Evolutionary conservation across 2,888 invertebrate genomes (phyloP).

Genomic region (Pandemis cinnamomeana): DNA sequence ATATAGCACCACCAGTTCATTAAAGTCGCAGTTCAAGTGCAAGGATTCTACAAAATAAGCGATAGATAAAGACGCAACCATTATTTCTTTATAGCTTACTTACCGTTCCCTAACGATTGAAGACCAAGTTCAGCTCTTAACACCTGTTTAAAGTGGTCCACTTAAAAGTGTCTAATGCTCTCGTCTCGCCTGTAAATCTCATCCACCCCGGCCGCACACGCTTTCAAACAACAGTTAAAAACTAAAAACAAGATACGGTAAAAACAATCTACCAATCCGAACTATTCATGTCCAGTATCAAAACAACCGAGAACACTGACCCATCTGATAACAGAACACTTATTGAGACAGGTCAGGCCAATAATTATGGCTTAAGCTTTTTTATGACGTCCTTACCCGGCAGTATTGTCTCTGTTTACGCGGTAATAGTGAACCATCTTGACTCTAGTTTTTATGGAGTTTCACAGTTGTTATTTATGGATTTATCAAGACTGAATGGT

Average conservation of each 20-base stretch:
- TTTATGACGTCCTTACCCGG: slow-evolving; percentile 28
- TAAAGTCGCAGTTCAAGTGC: not conserved
- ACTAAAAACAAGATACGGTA: slow-evolving; percentile 27
- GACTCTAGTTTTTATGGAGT: not conserved
- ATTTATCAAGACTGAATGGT: not conserved
- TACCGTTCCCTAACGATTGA: slow-evolving; percentile 4
- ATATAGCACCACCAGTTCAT: no score
- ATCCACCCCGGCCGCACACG: slow-evolving; percentile 25
- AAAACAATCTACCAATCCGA: slow-evolving; percentile 15
- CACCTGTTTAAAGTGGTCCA: slow-evolving; percentile 28
- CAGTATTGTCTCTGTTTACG: slow-evolving; percentile 23
- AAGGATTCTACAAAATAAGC: not conserved
- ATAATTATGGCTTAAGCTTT: slow-evolving; percentile 35
- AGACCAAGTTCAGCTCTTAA: slow-evolving; percentile 19
- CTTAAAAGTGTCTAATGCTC: slow-evolving; percentile 35
- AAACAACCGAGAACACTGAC: slow-evolving; percentile 18
- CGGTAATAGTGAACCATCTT: slow-evolving; percentile 16
- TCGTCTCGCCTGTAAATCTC: slow-evolving; percentile 28
- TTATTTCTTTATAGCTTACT: slow-evolving; percentile 9
- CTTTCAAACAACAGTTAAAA: slow-evolving; percentile 29
- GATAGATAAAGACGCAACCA: not conserved
- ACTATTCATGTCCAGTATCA: slow-evolving; percentile 14
- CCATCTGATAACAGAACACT: slow-evolving; percentile 26
- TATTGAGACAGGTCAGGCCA: slow-evolving; percentile 41
- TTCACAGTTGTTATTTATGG: not conserved